These are phyloP conservation scores for Eristalis pertinax DNA, from an alignment of 2,888 invertebrate species.

Conservation along the genomic window DNA sequence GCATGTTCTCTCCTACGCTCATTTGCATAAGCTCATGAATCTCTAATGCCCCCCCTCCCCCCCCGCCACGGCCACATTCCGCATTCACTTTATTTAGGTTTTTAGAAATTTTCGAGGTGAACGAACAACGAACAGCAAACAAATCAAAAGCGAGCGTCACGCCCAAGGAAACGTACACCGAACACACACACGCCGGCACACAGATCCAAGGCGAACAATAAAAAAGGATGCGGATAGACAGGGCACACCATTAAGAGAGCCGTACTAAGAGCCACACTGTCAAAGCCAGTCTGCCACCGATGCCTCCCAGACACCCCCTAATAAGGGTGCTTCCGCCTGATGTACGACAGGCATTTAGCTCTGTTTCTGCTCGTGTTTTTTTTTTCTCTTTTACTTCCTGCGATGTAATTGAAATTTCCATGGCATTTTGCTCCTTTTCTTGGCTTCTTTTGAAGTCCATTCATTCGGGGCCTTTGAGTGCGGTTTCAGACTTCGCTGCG, in stretches of 20 bases:
- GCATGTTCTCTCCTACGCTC: constrained; percentile 1
- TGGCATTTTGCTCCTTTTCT: constrained; percentile 48
- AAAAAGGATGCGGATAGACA: constrained; percentile 28
- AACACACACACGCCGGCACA: background rate
- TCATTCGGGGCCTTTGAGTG: constrained; percentile 21
- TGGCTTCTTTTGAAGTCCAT: constrained; percentile 30
- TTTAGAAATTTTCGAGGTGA: constrained; percentile 20
- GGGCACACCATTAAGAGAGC: constrained; percentile 41
- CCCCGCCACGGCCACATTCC: background rate
- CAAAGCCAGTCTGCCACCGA: constrained; percentile 32
- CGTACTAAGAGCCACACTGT: constrained; percentile 32
- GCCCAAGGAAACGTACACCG: background rate
- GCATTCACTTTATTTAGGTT: background rate
- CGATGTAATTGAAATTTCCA: constrained; percentile 52
- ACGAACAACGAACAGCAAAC: constrained; percentile 38
- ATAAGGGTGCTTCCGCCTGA: constrained; percentile 12
- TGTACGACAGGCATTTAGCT: constrained; percentile 18
- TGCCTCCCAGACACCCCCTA: background rate
- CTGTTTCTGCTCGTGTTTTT: background rate
- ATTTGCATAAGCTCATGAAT: constrained; percentile 16
- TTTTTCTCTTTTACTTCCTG: background rate
- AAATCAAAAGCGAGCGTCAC: constrained; percentile 5
- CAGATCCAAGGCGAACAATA: constrained; percentile 9
- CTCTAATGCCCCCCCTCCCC: constrained; percentile 7
- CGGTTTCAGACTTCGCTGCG: constrained; percentile 34